Base-by-base conservation (phyloP, 2,113 vertebrate genomes). In the Pelodiscus sinensis region DNA sequence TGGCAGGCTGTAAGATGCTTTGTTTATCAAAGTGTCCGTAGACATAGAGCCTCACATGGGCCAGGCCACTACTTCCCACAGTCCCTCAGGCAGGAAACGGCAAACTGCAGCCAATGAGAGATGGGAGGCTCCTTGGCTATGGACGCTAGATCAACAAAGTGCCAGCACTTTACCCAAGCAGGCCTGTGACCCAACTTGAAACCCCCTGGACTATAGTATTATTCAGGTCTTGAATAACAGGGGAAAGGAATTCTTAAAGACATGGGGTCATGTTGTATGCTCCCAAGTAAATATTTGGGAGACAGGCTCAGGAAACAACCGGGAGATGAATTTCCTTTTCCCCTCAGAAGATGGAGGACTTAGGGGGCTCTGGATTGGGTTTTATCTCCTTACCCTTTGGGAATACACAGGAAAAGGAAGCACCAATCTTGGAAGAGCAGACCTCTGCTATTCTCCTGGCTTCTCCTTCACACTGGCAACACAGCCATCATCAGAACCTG, bases 401-500 rank as follows among this genome's bases (percentile, higher is more conserved):
- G 73, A 50, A 77, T 50, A 77, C 44, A 25, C 73, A 77, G 73
- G 6, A 14, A 50, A 77, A 38, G 38, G 38, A 25, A 44, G 35
- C 38, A 50, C 21, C 38, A 50, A 12, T 50, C 38, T 25, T 12
- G 21, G 71, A 44, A 18, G 22, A 51, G 38, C 77, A 85, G 31
- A 58, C 27, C 5, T 6, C 38, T 50, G 71, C 21, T 75, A 6
- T 44, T 25, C 12, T 25, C 55, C 60, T 15, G 6, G 9, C 57
- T 51, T 85, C 29, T 4, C 14, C 50, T 68, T 18, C 27, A 81
- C 35, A 6, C 0, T 1, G 52, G 31, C 73, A 84, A 19, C 50
- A 0, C 0, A 6, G 24, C 3, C 6, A 15, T 18, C 1, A 2
- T 44, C 38, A 3, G 13, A n/a, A 56, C 15, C 21, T 0, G 0